Evolutionary conservation across 2,888 invertebrate species (phyloP).

Genomic region (Apamea sordens): DNA sequence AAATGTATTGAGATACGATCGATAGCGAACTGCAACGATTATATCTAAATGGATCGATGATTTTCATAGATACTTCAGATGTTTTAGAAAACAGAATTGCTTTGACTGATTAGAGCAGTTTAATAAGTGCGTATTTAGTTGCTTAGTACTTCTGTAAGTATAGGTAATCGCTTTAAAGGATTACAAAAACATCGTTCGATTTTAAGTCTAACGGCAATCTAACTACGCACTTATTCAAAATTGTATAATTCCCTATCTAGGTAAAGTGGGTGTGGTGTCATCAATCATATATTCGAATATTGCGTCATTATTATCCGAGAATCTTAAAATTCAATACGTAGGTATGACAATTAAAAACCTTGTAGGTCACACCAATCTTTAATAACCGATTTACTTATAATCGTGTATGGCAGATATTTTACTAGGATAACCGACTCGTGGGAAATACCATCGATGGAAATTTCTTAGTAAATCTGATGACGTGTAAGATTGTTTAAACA

Average conservation of each 20-base stretch:
- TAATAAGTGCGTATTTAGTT: slow-evolving; percentile 20
- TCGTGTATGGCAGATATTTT: background rate
- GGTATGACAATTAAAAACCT: background rate
- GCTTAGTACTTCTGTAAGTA: slow-evolving; percentile 8
- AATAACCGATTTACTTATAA: background rate
- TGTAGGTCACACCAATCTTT: background rate
- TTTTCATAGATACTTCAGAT: slow-evolving; percentile 13
- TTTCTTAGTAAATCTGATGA: slow-evolving; percentile 6
- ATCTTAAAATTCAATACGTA: background rate
- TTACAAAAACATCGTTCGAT: slow-evolving; percentile 36
- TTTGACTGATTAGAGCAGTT: slow-evolving; percentile 19
- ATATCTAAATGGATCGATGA: slow-evolving; percentile 21
- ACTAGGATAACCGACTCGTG: background rate
- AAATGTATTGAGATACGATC: slow-evolving; percentile 13
- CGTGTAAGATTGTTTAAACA: slow-evolving; percentile 6
- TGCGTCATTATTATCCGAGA: slow-evolving; percentile 9
- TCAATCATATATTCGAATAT: slow-evolving; percentile 17
- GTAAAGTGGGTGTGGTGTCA: slow-evolving; percentile 26
- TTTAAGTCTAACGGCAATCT: slow-evolving; percentile 6
- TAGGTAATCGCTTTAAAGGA: slow-evolving; percentile 22
- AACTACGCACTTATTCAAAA: slow-evolving; percentile 7
- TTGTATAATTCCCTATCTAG: background rate
- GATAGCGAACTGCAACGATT: slow-evolving; percentile 24
- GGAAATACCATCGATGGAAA: slow-evolving; percentile 26
- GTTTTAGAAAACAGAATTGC: slow-evolving; percentile 31